These are phyloP conservation scores for Menidia beryllina DNA, from an alignment of 2,113 vertebrate species.

Conservation along the genomic window DNA sequence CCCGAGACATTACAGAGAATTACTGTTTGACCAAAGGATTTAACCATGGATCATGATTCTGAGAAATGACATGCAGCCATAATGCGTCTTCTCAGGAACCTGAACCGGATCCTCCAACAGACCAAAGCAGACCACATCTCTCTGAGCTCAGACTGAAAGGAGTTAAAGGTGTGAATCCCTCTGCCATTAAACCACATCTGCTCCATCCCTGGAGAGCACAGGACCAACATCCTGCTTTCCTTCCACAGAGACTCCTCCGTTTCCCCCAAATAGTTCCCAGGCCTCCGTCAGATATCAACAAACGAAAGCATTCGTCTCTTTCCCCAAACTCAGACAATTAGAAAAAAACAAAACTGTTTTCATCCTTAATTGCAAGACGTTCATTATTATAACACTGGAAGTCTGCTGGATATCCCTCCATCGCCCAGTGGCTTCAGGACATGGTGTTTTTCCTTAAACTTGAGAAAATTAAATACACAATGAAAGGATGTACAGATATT, in stretches of 20 bases:
- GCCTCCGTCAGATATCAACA: not conserved
- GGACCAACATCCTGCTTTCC: conserved; percentile 17
- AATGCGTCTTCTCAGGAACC: not conserved
- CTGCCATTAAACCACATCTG: conserved; percentile 16
- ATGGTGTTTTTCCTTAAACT: too few species aligned
- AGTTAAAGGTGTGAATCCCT: not conserved
- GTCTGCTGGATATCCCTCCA: too few species aligned
- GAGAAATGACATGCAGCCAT: conserved; percentile 2
- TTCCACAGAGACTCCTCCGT: conserved; percentile 30
- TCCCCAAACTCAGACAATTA: conserved; percentile 9
- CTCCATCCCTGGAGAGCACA: not conserved
- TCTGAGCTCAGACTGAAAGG: not conserved
- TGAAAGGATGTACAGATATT: too few species aligned
- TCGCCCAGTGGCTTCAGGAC: too few species aligned
- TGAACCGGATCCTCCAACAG: not conserved
- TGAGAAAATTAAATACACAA: too few species aligned
- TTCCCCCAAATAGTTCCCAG: conserved; percentile 11
- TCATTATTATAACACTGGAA: too few species aligned
- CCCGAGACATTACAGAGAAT: not conserved
- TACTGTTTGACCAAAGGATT: not conserved
- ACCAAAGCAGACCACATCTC: too few species aligned
- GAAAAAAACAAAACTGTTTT: not conserved
- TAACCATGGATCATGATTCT: conserved; percentile 18
- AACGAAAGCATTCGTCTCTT: not conserved
- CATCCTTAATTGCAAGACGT: too few species aligned